Base-by-base conservation (phyloP, 2,113 vertebrate genomes). In the Actenoides hombroni region DNA sequence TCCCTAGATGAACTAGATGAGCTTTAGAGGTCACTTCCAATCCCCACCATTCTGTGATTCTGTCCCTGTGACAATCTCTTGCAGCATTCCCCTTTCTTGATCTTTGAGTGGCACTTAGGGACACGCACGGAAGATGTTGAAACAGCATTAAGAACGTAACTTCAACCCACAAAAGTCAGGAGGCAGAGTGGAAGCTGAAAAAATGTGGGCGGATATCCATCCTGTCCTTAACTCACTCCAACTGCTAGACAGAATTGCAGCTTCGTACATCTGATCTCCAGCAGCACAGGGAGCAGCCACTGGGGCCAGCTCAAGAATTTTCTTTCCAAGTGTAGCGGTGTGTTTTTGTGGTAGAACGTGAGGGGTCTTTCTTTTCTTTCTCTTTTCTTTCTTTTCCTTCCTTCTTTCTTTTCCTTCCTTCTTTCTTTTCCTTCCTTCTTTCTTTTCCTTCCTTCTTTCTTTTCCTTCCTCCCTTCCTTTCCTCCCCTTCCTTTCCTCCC, bases 171-270 rank as follows among this genome's bases (percentile, higher is more conserved):
- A 40, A 20, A 92, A 94, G 86, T 92, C 87, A 93, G 86, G 88
- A 95, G 94, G 85, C 90, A 73, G 86, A 88, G 54, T 61, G 57
- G 95, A 82, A 78, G 70, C 93, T 84, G 92, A 89, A 86, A 93
- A 92, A 91, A 84, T 79, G 94, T 88, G 94, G 95, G 95, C n/a
- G 49, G 95, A 69, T 88, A 92, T 96, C 92, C 96, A 96, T 87
- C 89, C 92, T 95, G 95, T 95, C 97, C 94, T 95, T 69, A 95
- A 59, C 95, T 94, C 88, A 93, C 95, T 97, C 94, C 92, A 89
- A 74, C 77, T 88, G 79, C 86, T 82, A 82, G 88, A 92, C 94
- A 93, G 86, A 95, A 82, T 39, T 79, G 92, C 88, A 93, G 91
- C 96, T 86, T 69, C 37, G 15, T 91, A 68, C 96, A 92, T 86